Evolutionary conservation across 2,113 vertebrate species (phyloP).

Genomic region (Sturnira hondurensis): DNA sequence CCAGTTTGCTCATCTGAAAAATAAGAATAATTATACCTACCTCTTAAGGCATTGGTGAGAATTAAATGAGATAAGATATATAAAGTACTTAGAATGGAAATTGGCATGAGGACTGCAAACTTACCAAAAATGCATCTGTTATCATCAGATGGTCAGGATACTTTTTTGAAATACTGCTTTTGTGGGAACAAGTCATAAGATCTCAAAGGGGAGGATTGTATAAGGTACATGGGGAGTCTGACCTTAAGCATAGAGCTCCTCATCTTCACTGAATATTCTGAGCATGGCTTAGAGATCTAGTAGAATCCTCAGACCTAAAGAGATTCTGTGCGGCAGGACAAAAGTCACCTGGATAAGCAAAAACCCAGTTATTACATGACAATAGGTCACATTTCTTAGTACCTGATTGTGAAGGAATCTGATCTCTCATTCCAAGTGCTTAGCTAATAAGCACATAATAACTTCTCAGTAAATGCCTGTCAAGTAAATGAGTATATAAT

Average conservation of each 20-base stretch:
- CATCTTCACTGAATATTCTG: neutral
- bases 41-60: neutral
- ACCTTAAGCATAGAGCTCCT: neutral
- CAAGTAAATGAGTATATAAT: neutral
- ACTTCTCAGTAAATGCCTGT: neutral
- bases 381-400: neutral
- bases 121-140: neutral
- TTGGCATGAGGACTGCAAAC: neutral
- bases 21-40: neutral
- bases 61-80: neutral
- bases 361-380: neutral
- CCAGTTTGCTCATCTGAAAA: slow-evolving; percentile 13
- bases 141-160: neutral
- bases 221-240: neutral
- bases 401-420: neutral
- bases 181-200: neutral
- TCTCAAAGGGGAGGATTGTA: neutral
- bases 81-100: neutral
- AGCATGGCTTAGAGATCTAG: neutral
- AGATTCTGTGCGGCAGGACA: neutral
- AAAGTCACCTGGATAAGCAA: neutral
- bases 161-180: neutral
- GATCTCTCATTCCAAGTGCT: neutral
- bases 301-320: neutral
- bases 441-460: neutral